A percentile compares a stretch with the other conserved stretches of the same genome.
phyloP scores from a whole-genome alignment of 2,113 vertebrate genomes.

The Rynchops niger region DNA sequence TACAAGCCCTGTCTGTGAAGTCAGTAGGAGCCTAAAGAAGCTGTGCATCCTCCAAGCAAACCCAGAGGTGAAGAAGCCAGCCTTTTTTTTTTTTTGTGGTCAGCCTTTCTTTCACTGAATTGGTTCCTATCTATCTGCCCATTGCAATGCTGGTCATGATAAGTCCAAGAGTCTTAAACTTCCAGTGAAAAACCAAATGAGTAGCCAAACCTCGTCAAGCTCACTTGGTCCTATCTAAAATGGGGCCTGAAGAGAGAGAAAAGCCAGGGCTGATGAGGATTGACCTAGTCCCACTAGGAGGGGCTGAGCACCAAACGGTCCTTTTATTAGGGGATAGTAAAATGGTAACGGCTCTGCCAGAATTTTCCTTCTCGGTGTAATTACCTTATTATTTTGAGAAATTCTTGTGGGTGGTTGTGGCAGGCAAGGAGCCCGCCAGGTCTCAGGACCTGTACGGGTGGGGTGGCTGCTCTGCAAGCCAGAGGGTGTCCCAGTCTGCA shows the following conservation, averaged over 20 bases:
- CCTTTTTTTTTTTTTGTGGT: not conserved
- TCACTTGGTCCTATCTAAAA: not conserved
- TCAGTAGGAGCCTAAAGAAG: not conserved
- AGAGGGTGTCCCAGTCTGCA: not conserved
- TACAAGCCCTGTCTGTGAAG: not conserved
- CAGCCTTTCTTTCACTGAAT: not conserved
- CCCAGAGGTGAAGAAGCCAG: not conserved
- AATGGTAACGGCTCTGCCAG: not conserved
- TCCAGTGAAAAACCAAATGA: not conserved
- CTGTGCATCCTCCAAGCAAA: not conserved
- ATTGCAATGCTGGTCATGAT: not conserved
- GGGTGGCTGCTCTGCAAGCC: not conserved
- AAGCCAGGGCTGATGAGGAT: not conserved
- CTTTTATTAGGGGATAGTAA: not conserved
- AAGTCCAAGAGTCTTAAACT: not conserved
- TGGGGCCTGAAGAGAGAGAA: not conserved
- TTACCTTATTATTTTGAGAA: not conserved
- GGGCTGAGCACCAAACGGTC: not conserved
- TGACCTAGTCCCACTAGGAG: no score
- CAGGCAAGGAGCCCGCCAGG: not conserved
- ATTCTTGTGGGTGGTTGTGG: not conserved
- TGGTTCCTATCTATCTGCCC: not conserved
- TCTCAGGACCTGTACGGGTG: not conserved
- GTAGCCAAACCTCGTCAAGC: not conserved
- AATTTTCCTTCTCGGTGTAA: not conserved